Base-by-base conservation (phyloP, 2,113 vertebrate genomes). In the Ifrita kowaldi region DNA sequence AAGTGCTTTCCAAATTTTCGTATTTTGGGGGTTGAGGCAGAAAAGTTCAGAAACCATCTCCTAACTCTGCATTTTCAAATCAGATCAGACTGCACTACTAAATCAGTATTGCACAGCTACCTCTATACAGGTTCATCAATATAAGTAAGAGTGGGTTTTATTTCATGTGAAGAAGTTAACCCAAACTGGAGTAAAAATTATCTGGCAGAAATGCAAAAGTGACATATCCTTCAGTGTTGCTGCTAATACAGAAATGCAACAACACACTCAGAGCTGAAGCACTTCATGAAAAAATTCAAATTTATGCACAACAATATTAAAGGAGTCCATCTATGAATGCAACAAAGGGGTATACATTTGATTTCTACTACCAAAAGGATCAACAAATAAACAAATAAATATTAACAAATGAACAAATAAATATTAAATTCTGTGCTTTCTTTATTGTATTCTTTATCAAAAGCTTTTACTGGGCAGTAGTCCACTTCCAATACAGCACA, bases 1-100 rank as follows among this genome's bases (percentile, higher is more conserved):
- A 94, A 52, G 8, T 28, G 28, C 37, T 78, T 50, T n/a, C 44
- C 26, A 85, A n/a, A 44, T 65, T 52, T 74, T 55, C 18, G 4
- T 19, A 10, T 56, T 80, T 67, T 50, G 37, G 10, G 7, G 3
- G 9, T 24, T 1, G 2, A 46, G 15, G 7, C 0, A 44, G 27
- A 67, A 26, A 49, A 24, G 23, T 26, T 30, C 6, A 11, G 30
- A 35, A 64, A 24, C 10, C 28, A 46, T 19, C 7, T 28, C 12
- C n/a, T 10, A 56, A 11, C 47, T 87, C 24, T 71, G 16, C 22
- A 63, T 11, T 47, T 70, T 55, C 21, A 68, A 71, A 75, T 55
- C 22, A 49, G 24, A 63, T 70, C 42, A 64, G 35, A 64, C 20
- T 37, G 33, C 11, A 46, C 30, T 47, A 46, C 19, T 62, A 26